These are phyloP conservation scores for Euschistus heros DNA, from an alignment of 1,140 invertebrate species.

Conservation along the genomic window DNA sequence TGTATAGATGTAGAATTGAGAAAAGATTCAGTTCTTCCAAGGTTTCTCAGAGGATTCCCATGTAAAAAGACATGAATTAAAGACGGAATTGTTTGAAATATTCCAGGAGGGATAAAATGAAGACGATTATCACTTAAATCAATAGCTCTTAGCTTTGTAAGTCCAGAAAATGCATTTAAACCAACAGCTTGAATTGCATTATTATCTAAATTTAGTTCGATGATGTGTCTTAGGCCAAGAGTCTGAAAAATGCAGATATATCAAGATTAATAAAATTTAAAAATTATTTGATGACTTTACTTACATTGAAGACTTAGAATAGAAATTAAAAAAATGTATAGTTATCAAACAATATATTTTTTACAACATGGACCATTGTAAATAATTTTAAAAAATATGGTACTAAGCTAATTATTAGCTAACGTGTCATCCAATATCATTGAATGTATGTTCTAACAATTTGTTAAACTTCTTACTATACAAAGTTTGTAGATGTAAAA, in stretches of 20 bases:
- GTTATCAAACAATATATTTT: too few species aligned
- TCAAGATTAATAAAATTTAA: too few species aligned
- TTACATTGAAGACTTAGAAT: too few species aligned
- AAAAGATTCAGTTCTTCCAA: background rate
- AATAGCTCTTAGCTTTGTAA: background rate
- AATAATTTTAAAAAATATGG: too few species aligned
- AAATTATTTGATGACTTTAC: too few species aligned
- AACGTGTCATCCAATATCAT: too few species aligned
- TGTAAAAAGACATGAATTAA: background rate
- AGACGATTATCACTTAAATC: conserved; percentile 19
- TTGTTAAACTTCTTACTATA: too few species aligned
- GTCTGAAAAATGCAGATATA: background rate
- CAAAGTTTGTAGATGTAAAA: too few species aligned
- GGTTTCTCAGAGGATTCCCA: background rate
- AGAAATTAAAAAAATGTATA: too few species aligned
- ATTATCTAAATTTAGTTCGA: conserved; percentile 4
- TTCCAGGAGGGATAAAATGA: background rate
- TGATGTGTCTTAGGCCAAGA: background rate
- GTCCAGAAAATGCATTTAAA: conserved; percentile 14
- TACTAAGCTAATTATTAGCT: too few species aligned
- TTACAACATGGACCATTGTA: too few species aligned
- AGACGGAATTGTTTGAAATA: conserved; percentile 3
- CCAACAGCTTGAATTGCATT: conserved; percentile 15
- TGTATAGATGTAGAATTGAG: background rate
- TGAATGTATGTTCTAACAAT: too few species aligned